phyloP scores from a whole-genome alignment of 1,140 invertebrate genomes.

The Orussus abietinus region DNA sequence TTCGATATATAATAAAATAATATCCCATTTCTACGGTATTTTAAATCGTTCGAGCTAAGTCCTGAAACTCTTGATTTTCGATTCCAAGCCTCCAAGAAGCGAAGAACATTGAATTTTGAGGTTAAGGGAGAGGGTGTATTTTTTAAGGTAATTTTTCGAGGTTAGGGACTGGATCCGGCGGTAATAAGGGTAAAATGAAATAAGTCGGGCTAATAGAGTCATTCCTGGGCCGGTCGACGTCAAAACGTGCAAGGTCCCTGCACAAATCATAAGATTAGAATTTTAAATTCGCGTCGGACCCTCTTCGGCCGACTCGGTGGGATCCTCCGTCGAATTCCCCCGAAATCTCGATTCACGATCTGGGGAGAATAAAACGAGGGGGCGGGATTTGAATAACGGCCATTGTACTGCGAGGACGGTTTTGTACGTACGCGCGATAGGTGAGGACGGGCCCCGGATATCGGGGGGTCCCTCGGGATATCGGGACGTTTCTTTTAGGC shows the following conservation, averaged over 20 bases:
- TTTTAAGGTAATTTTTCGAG: no score
- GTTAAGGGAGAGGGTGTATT: no score
- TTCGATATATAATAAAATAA: no score
- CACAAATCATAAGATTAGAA: constrained; percentile 55
- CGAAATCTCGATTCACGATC: constrained; percentile 47
- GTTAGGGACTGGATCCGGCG: no score
- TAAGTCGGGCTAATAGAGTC: constrained; percentile 50
- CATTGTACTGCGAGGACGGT: no score
- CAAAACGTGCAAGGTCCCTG: constrained; percentile 32
- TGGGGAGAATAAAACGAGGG: constrained; percentile 36
- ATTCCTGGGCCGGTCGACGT: constrained; percentile 39
- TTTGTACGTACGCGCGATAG: constrained; percentile 13
- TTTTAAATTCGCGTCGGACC: constrained; percentile 44
- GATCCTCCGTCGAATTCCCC: constrained; percentile 37
- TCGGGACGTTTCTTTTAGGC: constrained; percentile 52
- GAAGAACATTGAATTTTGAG: no score
- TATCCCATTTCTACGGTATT: no score
- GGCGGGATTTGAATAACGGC: constrained; percentile 47
- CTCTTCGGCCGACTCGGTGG: constrained; percentile 28
- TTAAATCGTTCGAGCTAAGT: no score
- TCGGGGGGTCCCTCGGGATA: constrained; percentile 47
- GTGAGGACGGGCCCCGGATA: no score
- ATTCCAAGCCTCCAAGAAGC: no score
- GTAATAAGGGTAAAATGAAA: no score
- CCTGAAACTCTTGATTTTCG: no score